Evolutionary conservation across 2,113 vertebrate species (phyloP).

Genomic region (Colossoma macropomum): DNA sequence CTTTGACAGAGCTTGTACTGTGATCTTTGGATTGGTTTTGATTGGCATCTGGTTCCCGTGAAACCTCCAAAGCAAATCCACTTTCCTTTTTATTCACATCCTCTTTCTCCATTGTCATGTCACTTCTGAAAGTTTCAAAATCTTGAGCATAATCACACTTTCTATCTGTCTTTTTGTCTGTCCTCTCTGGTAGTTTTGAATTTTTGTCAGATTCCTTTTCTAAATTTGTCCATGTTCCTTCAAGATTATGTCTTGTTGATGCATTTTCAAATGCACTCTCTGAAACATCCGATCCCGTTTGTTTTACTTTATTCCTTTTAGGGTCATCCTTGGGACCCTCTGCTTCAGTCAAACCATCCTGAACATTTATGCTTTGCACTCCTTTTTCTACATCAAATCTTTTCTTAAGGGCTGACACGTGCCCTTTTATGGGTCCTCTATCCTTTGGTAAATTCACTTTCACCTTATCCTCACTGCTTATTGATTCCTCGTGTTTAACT

Average conservation of each 20-base stretch:
- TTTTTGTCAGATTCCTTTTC: not conserved
- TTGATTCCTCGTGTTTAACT: slow-evolving; percentile 22
- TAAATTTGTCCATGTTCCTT: not conserved
- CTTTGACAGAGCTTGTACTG: slow-evolving; percentile 54
- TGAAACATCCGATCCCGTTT: slow-evolving; percentile 18
- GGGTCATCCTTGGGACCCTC: not conserved
- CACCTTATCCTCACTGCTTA: slow-evolving; percentile 27
- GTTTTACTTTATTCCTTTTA: not conserved
- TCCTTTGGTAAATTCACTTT: slow-evolving; percentile 18
- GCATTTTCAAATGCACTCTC: not conserved
- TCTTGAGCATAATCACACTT: not conserved
- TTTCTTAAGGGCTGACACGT: slow-evolving; percentile 31
- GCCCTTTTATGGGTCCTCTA: slow-evolving; percentile 32
- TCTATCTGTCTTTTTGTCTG: not conserved
- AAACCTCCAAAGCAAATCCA: not conserved
- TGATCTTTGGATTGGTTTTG: not conserved
- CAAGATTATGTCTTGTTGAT: not conserved
- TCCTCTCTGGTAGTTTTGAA: not conserved
- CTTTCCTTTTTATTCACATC: not conserved
- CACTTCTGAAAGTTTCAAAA: not conserved
- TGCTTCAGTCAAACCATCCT: not conserved
- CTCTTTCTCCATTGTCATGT: not conserved
- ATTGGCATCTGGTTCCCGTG: not conserved
- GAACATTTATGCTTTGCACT: not conserved
- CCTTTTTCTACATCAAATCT: slow-evolving; percentile 28